A percentile compares a stretch with the other conserved stretches of the same genome.
Evolutionary conservation across 2,888 invertebrate species (phyloP).

Genomic region (Linnaemya vulpina): DNA sequence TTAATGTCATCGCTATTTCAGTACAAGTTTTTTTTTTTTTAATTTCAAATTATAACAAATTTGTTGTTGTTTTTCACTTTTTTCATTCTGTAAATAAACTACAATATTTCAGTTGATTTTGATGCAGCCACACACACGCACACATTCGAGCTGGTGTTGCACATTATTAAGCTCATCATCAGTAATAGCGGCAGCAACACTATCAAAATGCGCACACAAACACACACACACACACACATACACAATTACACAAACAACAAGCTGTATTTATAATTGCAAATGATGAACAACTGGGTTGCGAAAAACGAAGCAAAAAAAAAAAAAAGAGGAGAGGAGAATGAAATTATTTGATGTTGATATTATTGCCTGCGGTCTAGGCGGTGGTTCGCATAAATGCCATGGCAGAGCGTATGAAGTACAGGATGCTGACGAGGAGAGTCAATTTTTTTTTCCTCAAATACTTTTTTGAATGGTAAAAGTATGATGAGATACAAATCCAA

Average conservation of each 20-base stretch:
- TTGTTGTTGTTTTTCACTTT: neutral
- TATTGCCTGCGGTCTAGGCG: constrained; percentile 61
- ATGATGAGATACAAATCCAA: constrained; percentile 72
- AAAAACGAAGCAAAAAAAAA: neutral
- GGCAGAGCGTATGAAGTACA: constrained; percentile 1
- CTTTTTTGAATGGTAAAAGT: constrained; percentile 40
- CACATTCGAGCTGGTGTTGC: constrained; percentile 34
- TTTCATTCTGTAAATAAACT: constrained; percentile 39
- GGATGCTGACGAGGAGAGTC: constrained; percentile 14
- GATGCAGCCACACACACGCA: constrained; percentile 5
- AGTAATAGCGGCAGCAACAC: constrained; percentile 11
- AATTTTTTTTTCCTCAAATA: neutral
- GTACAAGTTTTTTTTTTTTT: constrained; percentile 4
- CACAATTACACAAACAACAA: neutral
- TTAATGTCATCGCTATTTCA: neutral
- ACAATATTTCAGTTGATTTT: constrained; percentile 32
- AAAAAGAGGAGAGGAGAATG: neutral
- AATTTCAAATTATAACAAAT: neutral
- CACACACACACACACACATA: neutral
- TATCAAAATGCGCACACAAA: neutral
- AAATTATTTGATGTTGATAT: constrained; percentile 60
- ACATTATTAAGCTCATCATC: constrained; percentile 51
- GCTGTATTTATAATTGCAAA: constrained; percentile 42
- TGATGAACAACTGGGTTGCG: constrained; percentile 44
- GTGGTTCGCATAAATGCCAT: constrained; percentile 50